Evolutionary conservation across 2,113 vertebrate genomes (phyloP), one percentile per base, ranked within the genome.

Genomic region (Cyprinus carpio): DNA sequence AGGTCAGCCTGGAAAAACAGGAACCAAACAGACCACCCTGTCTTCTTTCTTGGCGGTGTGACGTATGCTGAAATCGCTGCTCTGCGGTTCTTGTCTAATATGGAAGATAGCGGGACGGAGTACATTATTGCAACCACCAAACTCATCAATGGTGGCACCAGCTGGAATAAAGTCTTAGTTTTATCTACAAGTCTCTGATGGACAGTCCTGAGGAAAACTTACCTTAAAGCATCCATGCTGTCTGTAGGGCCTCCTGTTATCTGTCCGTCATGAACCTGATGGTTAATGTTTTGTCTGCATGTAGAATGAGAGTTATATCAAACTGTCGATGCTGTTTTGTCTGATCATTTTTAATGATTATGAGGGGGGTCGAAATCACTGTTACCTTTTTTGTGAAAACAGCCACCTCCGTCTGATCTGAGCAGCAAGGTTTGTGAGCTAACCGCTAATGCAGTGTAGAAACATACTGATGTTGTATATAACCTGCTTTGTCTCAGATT

Each of bases 81-180:
- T 0, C 95, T 99, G 54, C 94, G 98, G 0, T 99, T 99, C 56
- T 95, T 99, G 60, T 99, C 98, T 29, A 97, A 99, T 60, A 95
- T 98, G 96, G 98, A 99, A 88, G 98, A 99, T 16, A 96, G 97
- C 12, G 97, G 97, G 72, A 99, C 96, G 8, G 98, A 99, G 69
- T 99, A 99, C 0, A 94, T 99, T 4, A 97, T 99, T 62, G 98
- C 97, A 37, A 97, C 98, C 5, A 99, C 98, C 1, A 99, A 99
- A 87, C 96, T 99, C 0, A 94, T 99, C 88, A 99, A 98, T 0
- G 98, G 98, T 0, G 98, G 98, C 3, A 96, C 95, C 31, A 98
- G 94, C 49, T 99, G 98, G 97, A 93, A 93, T 99, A 72, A 97
- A 97, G 88, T n/a, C n/a, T n/a, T n/a, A n/a, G n/a, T n/a, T n/a